Evolutionary conservation across 2,888 invertebrate genomes (phyloP), one percentile per base, ranked within the genome.

Genomic region (Eurytoma californica): DNA sequence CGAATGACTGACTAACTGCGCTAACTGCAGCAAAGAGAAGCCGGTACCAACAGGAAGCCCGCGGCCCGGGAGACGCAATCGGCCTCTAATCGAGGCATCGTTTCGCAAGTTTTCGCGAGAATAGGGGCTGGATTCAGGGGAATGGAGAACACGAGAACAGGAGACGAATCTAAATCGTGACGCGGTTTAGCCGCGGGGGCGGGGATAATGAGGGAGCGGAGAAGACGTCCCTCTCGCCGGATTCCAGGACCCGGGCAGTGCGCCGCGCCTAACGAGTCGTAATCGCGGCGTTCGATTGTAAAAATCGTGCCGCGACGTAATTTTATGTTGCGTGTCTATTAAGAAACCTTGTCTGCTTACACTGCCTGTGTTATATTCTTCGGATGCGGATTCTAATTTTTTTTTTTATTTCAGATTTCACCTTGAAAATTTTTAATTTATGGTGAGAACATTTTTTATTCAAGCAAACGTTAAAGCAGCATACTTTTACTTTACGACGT

Each of bases 81-180:
- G 30, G 18, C 20, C 63, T 60, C 53, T 69, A 65, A 70, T 77
- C 63, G 39, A 63, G 69, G 49, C 49, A 28, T 39, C 7, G 39
- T 39, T 39, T 39, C 39, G 9, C 39, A 39, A 39, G 9, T 39
- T 39, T 39, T 9, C 39, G 39, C 39, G 39, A 55, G 53, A 74
- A 68, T 39, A 39, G 39, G 39, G 39, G 5, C 13, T 9, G 28
- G n/a, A 16, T 49, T 4, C 14, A 4, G 14, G 18, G 57, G 60
- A 24, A 57, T 20, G 18, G 16, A 30, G 20, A 16, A 49, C 16
- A n/a, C 24, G 4, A n/a, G 13, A 61, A 2, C 18, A 12, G 65
- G 65, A 47, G 63, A 53, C 60, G 75, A 74, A 79, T 79, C 75
- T 76, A 75, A 79, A 72, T 79, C 72, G 79, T 68, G 70, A 75